Evolutionary conservation across 2,113 vertebrate species (phyloP), one percentile per base, ranked within the genome.

Genomic region (Australoheros scitulus): DNA sequence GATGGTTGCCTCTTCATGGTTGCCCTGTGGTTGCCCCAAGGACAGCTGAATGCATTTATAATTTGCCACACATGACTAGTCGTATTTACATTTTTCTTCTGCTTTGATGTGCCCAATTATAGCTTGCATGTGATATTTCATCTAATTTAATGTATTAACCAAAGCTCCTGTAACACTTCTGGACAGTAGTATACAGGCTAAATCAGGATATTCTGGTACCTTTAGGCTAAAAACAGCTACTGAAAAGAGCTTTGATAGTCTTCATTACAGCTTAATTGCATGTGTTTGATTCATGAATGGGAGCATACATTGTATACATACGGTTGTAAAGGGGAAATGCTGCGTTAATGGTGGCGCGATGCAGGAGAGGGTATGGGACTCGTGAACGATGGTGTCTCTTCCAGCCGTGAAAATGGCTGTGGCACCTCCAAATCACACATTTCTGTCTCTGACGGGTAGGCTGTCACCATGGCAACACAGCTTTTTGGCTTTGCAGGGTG

Each of bases 341-440:
- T 17, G 68, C 10, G 18, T 47, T 89, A 89, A 81, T 75, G 77
- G 89, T 29, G 50, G 65, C 52, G 60, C 55, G 29, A 77, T 47
- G 77, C 29, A 60, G 52, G 20, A 34, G 61, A 68, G 34, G 63
- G 47, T 81, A 76, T 18, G n/a, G 79, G 58, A 83, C 77, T 79
- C 87, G 79, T 77, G 65, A 91, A 89, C 17, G 58, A 86, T 79
- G 64, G 88, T 50, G 59, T 89, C 80, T 89, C 81, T 77, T 70
- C 60, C 82, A 83, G 82, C 83, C 3, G 63, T 87, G 87, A 87
- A 94, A 91, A 91, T 89, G 87, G 75, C 87, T 85, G 72, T 87
- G 89, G 87, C 89, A 93, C 89, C 91, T 90, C 83, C 88, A 89
- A 91, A 83, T 94, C 87, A 85, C 92, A 93, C 86, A 85, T 93